phyloP scores from a whole-genome alignment of 2,113 vertebrate species.

The Fregetta grallaria region DNA sequence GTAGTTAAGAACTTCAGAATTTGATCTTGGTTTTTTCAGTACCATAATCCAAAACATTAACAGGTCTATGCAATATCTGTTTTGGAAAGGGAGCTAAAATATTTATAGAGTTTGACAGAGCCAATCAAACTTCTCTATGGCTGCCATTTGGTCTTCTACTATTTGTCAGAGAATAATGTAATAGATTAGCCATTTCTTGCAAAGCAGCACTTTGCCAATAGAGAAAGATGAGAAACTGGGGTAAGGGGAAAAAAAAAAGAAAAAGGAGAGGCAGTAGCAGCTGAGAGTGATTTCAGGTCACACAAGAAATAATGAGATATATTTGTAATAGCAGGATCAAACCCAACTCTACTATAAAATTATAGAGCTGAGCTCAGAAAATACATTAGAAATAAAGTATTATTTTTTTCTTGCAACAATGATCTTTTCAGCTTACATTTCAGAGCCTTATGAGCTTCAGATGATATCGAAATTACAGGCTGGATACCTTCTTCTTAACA shows the following conservation, averaged over 20 bases:
- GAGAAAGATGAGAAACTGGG: neutral
- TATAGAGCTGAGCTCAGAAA: neutral
- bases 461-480: neutral
- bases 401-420: neutral
- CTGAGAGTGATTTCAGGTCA: neutral
- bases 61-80: neutral
- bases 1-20: neutral
- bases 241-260: rapidly evolving
- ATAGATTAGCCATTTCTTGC: neutral
- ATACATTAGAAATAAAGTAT: neutral
- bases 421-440: neutral
- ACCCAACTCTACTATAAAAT: neutral
- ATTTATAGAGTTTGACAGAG: neutral
- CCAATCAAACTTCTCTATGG: neutral
- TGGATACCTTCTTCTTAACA: neutral
- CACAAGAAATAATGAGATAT: neutral
- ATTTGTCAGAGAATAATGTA: neutral
- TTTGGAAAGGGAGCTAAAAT: neutral
- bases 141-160: neutral
- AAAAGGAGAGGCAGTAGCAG: neutral
- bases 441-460: neutral
- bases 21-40: neutral
- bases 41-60: neutral
- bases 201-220: neutral
- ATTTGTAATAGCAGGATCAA: neutral